Evolutionary conservation across 2,888 invertebrate genomes (phyloP).

Genomic region (Scaptomyza cyrtandrae): DNA sequence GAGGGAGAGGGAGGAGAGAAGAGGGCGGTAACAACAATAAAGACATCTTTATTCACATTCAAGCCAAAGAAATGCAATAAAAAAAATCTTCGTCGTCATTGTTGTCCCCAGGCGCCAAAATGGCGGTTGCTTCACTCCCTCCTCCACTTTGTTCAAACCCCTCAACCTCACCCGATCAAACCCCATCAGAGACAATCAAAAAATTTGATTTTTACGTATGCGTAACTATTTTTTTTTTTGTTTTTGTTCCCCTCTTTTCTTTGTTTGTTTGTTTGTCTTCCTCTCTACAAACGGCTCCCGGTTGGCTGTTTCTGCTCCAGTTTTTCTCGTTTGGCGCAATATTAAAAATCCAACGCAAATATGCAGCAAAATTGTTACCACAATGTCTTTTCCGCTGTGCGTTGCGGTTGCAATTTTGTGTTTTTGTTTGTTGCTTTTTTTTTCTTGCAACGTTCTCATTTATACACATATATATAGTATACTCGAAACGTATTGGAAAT

Average conservation of each 20-base stretch:
- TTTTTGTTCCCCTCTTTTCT: slow-evolving; percentile 30
- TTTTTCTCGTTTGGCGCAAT: slow-evolving; percentile 61
- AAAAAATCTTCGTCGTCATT: slow-evolving; percentile 39
- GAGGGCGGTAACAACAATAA: slow-evolving; percentile 12
- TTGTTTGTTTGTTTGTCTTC: slow-evolving; percentile 47
- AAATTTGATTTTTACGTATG: slow-evolving; percentile 76
- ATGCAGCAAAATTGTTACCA: slow-evolving; percentile 64
- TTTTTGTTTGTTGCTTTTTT: not conserved
- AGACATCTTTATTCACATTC: slow-evolving; percentile 59
- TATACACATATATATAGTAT: not conserved
- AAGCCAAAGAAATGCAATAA: slow-evolving; percentile 66
- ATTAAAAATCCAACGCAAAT: slow-evolving; percentile 79
- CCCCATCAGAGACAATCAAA: slow-evolving; percentile 49
- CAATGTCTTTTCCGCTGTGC: slow-evolving; percentile 61
- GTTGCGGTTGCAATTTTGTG: slow-evolving; percentile 52
- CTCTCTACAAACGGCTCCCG: not conserved
- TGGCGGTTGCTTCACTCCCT: slow-evolving; percentile 22
- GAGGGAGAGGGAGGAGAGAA: not conserved
- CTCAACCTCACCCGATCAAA: slow-evolving; percentile 1
- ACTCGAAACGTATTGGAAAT: not conserved
- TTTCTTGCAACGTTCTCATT: not conserved
- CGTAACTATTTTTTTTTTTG: slow-evolving; percentile 61
- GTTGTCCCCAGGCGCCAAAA: slow-evolving; percentile 47
- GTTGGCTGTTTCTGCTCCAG: slow-evolving; percentile 4
- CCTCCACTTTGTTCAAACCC: not conserved